phyloP scores from a whole-genome alignment of 2,888 invertebrate genomes.

The Drosophila mercatorum region DNA sequence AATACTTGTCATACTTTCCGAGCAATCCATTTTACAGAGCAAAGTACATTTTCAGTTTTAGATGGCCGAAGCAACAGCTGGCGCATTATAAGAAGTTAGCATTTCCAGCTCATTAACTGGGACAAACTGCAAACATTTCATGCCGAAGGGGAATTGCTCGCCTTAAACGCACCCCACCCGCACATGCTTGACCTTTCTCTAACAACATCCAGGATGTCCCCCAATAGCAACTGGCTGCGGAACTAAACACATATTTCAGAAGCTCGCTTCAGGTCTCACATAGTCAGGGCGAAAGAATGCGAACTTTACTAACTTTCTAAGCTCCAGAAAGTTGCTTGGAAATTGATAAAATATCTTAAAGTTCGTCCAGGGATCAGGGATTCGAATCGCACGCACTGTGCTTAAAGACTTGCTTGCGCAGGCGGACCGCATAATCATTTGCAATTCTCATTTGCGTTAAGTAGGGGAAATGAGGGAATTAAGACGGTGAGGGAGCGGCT shows the following conservation, averaged over 20 bases:
- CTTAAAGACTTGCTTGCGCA: constrained; percentile 60
- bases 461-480: constrained; percentile 27
- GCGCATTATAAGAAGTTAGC: constrained; percentile 51
- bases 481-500: constrained; percentile 15
- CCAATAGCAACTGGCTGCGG: constrained; percentile 21
- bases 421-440: constrained; percentile 73
- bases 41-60: neutral
- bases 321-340: constrained; percentile 62
- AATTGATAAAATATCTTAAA: constrained; percentile 79
- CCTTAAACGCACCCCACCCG: constrained; percentile 36
- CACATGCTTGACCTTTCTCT: constrained; percentile 63
- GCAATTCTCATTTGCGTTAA: constrained; percentile 75
- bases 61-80: constrained; percentile 35
- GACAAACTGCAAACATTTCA: constrained; percentile 55
- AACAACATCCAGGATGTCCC: constrained; percentile 25
- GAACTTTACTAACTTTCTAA: constrained; percentile 53
- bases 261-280: constrained; percentile 28
- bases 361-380: constrained; percentile 40
- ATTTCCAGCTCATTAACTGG: constrained; percentile 76
- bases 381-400: constrained; percentile 14
- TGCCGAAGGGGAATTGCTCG: constrained; percentile 1
- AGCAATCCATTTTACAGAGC: neutral
- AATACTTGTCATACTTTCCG: neutral
- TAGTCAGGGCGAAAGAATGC: constrained; percentile 21
- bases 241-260: constrained; percentile 56